A percentile compares a stretch with the other conserved stretches of the same genome.
Conservation (phyloP, 2,888 invertebrate genomes). For the Portevinia maculata region DNA sequence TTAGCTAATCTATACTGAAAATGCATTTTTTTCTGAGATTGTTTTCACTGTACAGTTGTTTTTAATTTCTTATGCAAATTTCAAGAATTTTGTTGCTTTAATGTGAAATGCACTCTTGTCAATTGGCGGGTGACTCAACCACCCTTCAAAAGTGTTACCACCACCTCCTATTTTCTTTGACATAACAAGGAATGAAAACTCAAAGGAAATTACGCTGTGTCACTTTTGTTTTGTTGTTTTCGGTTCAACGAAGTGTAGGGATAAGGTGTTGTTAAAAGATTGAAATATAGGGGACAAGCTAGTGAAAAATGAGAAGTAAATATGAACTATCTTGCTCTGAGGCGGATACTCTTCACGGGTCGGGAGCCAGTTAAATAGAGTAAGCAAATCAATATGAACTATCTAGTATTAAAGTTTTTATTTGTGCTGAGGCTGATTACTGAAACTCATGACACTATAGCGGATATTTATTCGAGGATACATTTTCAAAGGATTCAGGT, state of each 20-base stretch:
- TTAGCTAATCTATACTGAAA: conserved; percentile 13
- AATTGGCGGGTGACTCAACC: neutral
- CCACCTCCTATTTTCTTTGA: neutral
- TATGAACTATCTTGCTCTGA: too few relatives aligned
- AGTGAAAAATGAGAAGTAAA: neutral
- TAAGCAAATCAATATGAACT: too few relatives aligned
- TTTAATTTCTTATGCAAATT: neutral
- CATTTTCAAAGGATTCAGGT: neutral
- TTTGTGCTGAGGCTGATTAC: conserved; percentile 8
- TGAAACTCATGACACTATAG: conserved; percentile 5
- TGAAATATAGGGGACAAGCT: conserved; percentile 2
- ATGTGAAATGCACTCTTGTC: neutral
- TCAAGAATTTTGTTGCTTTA: neutral
- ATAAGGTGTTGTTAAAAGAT: neutral
- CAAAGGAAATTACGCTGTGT: neutral
- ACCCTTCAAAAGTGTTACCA: neutral
- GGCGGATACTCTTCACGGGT: too few relatives aligned
- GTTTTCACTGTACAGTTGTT: neutral
- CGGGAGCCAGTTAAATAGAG: too few relatives aligned
- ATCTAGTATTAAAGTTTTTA: neutral
- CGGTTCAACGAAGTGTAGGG: neutral
- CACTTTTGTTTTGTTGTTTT: neutral
- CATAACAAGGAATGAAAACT: neutral
- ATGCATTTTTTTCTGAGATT: neutral
- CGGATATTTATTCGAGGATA: neutral